These are phyloP conservation scores for Argya squamiceps DNA, from an alignment of 2,797 vertebrate genomes.

Conservation along the genomic window DNA sequence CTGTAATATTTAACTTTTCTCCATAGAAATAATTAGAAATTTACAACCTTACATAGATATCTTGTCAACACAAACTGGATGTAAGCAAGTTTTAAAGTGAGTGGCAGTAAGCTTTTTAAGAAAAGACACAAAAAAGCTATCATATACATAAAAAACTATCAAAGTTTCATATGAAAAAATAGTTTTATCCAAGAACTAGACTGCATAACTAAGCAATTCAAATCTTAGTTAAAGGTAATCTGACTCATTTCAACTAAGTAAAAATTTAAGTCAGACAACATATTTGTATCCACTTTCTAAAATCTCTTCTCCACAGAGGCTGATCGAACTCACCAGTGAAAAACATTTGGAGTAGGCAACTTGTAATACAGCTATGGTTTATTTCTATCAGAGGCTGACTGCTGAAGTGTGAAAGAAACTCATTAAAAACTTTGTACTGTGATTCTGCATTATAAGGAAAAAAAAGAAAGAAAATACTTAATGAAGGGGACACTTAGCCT, in stretches of 20 bases:
- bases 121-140: not conserved
- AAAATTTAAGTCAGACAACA: conserved; percentile 13
- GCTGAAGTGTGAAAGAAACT: conserved; percentile 81
- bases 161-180: not conserved
- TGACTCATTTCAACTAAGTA: not conserved
- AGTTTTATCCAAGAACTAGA: not conserved
- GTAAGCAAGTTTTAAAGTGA: not conserved
- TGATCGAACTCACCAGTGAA: conserved; percentile 75
- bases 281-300: conserved; percentile 60
- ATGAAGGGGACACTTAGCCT: conserved; percentile 72
- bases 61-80: not conserved
- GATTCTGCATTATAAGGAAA: conserved; percentile 68
- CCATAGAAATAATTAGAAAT: not conserved
- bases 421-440: conserved; percentile 83
- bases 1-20: not conserved
- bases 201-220: not conserved
- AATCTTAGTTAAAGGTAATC: conserved; percentile 8
- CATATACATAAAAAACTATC: not conserved
- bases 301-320: conserved; percentile 65
- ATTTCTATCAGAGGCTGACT: conserved; percentile 77
- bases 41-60: not conserved
- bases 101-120: not conserved
- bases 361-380: conserved; percentile 74
- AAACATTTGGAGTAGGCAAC: conserved; percentile 75
- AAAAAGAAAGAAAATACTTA: conserved; percentile 66